Evolutionary conservation across 2,888 invertebrate species (phyloP), one percentile per base, ranked within the genome.

Genomic region (Ophion costatus): DNA sequence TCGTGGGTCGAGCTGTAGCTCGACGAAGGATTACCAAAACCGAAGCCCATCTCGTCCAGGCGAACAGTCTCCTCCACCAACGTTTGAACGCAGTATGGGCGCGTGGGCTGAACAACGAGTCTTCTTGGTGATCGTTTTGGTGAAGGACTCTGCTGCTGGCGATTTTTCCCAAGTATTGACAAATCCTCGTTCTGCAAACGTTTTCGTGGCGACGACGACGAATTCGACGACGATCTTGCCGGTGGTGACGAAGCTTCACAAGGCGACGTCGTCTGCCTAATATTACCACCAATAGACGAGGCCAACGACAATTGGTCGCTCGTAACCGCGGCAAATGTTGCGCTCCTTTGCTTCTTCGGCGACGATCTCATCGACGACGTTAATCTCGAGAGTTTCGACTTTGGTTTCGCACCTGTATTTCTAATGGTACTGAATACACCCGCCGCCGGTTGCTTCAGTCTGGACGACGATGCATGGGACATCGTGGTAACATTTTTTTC

Each of bases 371-470:
- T 78, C 1, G 90, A 85, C 5, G 89, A 85, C 5, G 89, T 87
- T 84, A 91, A 64, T 85, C 89, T 90, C 20, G 86, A 86, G 20
- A 88, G 84, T 67, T 88, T 90, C 20, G 88, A 89, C 70, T 92
- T 92, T 6, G 92, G 92, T 75, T 89, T 92, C 2, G 92, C 84
- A 7, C 92, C 92, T 64, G 91, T 91, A 57, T 82, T 82, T 4
- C 77, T 84, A 24, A 84, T 59, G 24, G 82, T 63, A n/a, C 88
- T 81, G 42, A 87, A 88, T 17, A 88, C 80, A 82, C 85, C 70
- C n/a, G n/a, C n/a, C n/a, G n/a, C n/a, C 56, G 92, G 87, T 67
- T 87, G 42, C 71, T 91, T 91, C 74, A 91, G 86, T 87, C 89
- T 90, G 74, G 88, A 88, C 69, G 88, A 87, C 85, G 91, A 88